phyloP scores from a whole-genome alignment of 2,888 invertebrate genomes.

The Xylota sylvarum region DNA sequence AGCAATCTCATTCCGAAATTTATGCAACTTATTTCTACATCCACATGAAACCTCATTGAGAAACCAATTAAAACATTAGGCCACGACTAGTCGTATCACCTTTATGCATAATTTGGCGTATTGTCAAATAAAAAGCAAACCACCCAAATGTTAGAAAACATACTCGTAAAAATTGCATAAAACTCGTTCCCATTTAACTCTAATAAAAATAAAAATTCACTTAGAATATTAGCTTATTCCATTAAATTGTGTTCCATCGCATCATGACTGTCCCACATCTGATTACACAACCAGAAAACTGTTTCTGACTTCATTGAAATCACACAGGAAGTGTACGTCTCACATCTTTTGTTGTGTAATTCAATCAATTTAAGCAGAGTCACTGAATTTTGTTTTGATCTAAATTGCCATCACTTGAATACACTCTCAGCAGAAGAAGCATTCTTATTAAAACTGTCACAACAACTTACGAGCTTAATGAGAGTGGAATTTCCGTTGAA shows the following conservation, averaged over 20 bases:
- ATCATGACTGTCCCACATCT: conserved; percentile 7
- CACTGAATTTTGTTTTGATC: conserved; percentile 42
- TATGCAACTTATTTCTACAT: no score
- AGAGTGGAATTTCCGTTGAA: conserved; percentile 36
- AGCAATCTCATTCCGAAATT: no score
- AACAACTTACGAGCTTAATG: conserved; percentile 34
- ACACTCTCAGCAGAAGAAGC: conserved; percentile 4
- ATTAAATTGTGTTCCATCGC: conserved; percentile 8
- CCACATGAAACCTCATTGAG: no score
- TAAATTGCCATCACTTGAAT: conserved; percentile 49
- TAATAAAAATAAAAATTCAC: not conserved
- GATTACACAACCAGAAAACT: conserved; percentile 2
- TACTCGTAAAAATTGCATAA: conserved; percentile 6
- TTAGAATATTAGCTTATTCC: not conserved
- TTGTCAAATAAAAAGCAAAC: not conserved
- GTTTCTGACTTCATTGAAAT: not conserved
- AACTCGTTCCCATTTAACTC: not conserved
- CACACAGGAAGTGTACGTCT: conserved; percentile 33
- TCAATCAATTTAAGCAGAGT: conserved; percentile 54
- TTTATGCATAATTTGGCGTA: not conserved
- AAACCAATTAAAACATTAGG: not conserved
- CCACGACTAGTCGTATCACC: not conserved
- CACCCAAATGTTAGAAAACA: not conserved
- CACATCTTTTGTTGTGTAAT: conserved; percentile 57
- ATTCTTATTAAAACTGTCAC: conserved; percentile 63